These are phyloP conservation scores for Lapara coniferarum DNA, from an alignment of 2,888 invertebrate species.

Conservation along the genomic window DNA sequence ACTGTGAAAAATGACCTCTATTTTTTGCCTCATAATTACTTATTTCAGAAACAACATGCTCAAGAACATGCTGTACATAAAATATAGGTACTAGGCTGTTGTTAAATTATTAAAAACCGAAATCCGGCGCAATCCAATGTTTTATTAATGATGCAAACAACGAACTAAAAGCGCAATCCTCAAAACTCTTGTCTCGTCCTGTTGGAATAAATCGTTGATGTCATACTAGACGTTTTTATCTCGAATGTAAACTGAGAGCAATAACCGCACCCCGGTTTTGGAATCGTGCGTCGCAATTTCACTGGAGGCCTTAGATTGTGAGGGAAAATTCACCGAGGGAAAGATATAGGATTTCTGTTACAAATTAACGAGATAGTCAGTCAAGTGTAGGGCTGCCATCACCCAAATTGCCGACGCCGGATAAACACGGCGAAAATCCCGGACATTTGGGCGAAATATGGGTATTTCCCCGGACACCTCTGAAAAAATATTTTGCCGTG, in stretches of 20 bases:
- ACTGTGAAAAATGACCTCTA: no score
- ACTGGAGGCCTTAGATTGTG: conserved; percentile 46
- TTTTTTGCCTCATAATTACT: no score
- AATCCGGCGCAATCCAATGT: not conserved
- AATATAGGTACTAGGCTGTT: not conserved
- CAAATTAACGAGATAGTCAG: conserved; percentile 78
- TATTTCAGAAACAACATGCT: no score
- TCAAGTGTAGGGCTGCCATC: no score
- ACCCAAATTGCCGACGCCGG: no score
- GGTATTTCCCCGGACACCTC: no score
- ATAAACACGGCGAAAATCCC: no score
- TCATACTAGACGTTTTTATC: conserved; percentile 65
- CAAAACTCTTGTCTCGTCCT: conserved; percentile 38
- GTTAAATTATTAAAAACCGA: not conserved
- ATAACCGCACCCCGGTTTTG: conserved; percentile 51
- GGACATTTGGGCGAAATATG: no score
- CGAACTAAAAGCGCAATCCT: conserved; percentile 6
- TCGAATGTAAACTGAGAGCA: conserved; percentile 63
- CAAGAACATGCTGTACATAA: no score
- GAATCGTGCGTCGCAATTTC: conserved; percentile 54
- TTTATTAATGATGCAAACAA: not conserved
- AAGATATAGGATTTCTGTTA: conserved; percentile 63
- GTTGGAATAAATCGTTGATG: conserved; percentile 47
- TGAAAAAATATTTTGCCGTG: no score
- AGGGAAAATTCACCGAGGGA: conserved; percentile 54